These are phyloP conservation scores for Camponotus vicinus DNA, from an alignment of 1,140 invertebrate genomes.

Conservation along the genomic window DNA sequence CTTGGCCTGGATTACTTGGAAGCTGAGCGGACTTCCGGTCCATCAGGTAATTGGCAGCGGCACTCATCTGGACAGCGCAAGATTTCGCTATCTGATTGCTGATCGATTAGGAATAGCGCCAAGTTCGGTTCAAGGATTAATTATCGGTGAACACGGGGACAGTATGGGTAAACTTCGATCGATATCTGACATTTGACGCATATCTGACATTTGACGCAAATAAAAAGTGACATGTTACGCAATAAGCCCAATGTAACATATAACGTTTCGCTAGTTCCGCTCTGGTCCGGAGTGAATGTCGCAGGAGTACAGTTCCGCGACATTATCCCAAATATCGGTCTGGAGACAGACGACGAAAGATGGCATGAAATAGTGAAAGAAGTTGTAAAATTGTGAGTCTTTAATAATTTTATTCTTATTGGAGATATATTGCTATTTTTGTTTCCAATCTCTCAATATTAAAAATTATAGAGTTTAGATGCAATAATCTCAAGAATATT, in stretches of 20 bases:
- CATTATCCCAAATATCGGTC: conserved; percentile 86
- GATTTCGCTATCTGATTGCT: conserved; percentile 88
- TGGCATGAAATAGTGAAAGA: conserved; percentile 87
- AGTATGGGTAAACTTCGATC: conserved; percentile 86
- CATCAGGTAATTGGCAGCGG: conserved; percentile 89
- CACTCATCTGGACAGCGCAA: conserved; percentile 88
- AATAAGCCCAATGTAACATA: conserved; percentile 47
- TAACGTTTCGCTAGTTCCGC: conserved; percentile 85
- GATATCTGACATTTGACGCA: conserved; percentile 27
- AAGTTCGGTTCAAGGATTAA: conserved; percentile 87
- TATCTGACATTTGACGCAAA: conserved; percentile 28
- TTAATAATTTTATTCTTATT: neutral
- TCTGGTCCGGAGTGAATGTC: conserved; percentile 90
- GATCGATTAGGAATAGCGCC: conserved; percentile 87
- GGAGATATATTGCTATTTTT: too few relatives aligned
- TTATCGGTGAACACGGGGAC: conserved; percentile 90
- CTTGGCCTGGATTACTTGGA: conserved; percentile 90
- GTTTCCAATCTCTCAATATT: too few relatives aligned
- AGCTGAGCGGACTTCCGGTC: conserved; percentile 88
- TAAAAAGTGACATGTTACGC: conserved; percentile 57
- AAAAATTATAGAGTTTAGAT: too few relatives aligned
- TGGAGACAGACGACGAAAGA: conserved; percentile 86
- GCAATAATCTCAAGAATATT: neutral
- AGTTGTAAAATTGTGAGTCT: conserved; percentile 86
- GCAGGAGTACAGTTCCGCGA: conserved; percentile 88